These are phyloP conservation scores for Dolichopus griseipennis DNA, from an alignment of 2,888 invertebrate species.

Conservation along the genomic window DNA sequence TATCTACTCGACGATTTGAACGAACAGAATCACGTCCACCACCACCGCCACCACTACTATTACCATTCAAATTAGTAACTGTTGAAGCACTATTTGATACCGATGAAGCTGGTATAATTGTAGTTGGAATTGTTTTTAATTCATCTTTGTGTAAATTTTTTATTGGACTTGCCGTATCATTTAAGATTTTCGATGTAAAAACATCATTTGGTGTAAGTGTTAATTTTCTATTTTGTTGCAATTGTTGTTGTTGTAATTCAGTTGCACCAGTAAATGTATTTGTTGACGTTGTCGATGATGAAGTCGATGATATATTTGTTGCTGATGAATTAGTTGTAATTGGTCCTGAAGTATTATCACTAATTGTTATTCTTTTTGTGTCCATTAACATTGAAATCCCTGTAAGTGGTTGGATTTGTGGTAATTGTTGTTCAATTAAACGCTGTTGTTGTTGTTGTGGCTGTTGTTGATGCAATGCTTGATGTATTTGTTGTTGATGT, in stretches of 20 bases:
- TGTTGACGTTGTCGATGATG: constrained; percentile 26
- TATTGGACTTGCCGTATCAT: constrained; percentile 28
- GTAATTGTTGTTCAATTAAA: constrained; percentile 21
- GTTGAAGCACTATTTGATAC: neutral
- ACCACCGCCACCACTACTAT: neutral
- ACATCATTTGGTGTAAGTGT: constrained; percentile 23
- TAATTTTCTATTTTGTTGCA: constrained; percentile 13
- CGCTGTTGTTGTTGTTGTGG: constrained; percentile 17
- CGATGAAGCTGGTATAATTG: neutral
- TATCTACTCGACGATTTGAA: constrained; percentile 29
- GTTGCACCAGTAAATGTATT: constrained; percentile 12
- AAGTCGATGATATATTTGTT: constrained; percentile 22
- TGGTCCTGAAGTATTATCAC: constrained; percentile 30
- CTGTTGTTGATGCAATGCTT: constrained; percentile 19
- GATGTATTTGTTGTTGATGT: constrained; percentile 28
- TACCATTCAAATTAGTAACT: neutral
- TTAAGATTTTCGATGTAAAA: constrained; percentile 7
- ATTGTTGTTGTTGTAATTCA: constrained; percentile 9
- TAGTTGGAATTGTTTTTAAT: neutral
- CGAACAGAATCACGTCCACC: constrained; percentile 26
- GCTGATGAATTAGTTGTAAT: constrained; percentile 20
- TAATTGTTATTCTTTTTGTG: constrained; percentile 36
- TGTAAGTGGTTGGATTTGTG: constrained; percentile 14
- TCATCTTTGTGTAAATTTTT: constrained; percentile 29
- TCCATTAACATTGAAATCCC: constrained; percentile 42